These are phyloP conservation scores for Albula goreensis DNA, from an alignment of 2,113 vertebrate genomes.

Conservation along the genomic window DNA sequence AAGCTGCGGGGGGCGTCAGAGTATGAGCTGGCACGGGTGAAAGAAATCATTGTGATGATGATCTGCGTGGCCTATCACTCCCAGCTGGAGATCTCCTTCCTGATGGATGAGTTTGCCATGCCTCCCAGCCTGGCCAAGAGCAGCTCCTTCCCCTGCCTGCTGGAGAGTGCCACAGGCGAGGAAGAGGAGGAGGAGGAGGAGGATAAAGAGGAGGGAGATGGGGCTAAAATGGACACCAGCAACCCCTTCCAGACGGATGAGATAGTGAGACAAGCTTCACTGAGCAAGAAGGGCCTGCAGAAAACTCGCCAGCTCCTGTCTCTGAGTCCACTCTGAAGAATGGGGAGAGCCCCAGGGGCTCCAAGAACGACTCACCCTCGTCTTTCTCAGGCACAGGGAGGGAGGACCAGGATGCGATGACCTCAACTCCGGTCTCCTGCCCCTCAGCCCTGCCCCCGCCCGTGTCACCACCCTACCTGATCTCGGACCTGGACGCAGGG, in stretches of 20 bases:
- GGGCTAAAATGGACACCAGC: constrained; percentile 47
- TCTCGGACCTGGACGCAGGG: constrained; percentile 63
- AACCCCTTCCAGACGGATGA: constrained; percentile 55
- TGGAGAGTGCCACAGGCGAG: constrained; percentile 66
- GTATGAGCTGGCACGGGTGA: constrained; percentile 91
- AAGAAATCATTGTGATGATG: constrained; percentile 96
- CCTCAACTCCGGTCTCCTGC: constrained; percentile 53
- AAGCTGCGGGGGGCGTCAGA: constrained; percentile 91
- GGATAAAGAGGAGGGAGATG: not conserved
- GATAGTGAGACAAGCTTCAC: constrained; percentile 54
- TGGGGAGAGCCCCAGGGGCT: constrained; percentile 36
- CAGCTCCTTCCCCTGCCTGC: constrained; percentile 81
- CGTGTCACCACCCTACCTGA: constrained; percentile 71
- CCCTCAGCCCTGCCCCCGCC: constrained; percentile 37
- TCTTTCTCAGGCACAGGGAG: constrained; percentile 34
- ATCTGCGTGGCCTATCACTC: constrained; percentile 96
- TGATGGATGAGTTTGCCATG: constrained; percentile 99
- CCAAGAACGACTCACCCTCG: constrained; percentile 13
- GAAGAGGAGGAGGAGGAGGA: constrained; percentile 45
- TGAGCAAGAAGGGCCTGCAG: constrained; percentile 61
- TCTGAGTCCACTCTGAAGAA: constrained; percentile 55
- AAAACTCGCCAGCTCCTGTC: constrained; percentile 51
- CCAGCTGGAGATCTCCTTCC: constrained; percentile 97
- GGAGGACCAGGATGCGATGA: constrained; percentile 28
- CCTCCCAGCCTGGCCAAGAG: constrained; percentile 83